These are phyloP conservation scores for Sycophila sp. DNA, from an alignment of 1,140 invertebrate genomes.

Conservation along the genomic window DNA sequence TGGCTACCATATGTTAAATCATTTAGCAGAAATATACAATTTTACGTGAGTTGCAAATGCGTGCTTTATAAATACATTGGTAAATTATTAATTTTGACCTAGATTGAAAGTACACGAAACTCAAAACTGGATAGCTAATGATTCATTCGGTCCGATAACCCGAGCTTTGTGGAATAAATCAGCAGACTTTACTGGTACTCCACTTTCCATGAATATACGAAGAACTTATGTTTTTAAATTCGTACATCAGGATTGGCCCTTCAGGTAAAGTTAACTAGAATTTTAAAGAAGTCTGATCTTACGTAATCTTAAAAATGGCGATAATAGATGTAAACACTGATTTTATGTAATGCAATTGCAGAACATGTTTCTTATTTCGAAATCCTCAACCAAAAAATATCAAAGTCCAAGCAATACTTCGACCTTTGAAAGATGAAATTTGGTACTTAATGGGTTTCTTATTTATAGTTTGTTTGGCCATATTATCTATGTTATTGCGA, in stretches of 20 bases:
- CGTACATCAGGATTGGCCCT: not conserved
- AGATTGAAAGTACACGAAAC: too few species aligned
- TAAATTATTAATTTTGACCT: not conserved
- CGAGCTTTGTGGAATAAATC: not conserved
- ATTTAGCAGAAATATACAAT: constrained; percentile 3
- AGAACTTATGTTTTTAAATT: constrained; percentile 4
- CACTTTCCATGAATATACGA: not conserved
- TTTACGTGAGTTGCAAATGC: constrained; percentile 7
- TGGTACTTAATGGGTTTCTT: not conserved
- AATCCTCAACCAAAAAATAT: not conserved
- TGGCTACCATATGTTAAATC: not conserved
- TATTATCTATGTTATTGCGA: not conserved
- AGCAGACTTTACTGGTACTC: constrained; percentile 15
- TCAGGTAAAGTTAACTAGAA: constrained; percentile 19
- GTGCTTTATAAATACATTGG: not conserved
- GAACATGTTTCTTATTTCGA: constrained; percentile 13
- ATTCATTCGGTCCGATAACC: not conserved
- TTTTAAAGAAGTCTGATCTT: too few species aligned
- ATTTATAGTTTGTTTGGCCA: not conserved
- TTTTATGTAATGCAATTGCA: not conserved
- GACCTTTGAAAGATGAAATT: not conserved
- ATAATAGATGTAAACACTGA: not conserved
- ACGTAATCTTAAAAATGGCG: not conserved
- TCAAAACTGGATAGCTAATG: not conserved
- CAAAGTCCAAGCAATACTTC: not conserved